phyloP scores from a whole-genome alignment of 2,797 vertebrate species.

The Momotus momota region DNA sequence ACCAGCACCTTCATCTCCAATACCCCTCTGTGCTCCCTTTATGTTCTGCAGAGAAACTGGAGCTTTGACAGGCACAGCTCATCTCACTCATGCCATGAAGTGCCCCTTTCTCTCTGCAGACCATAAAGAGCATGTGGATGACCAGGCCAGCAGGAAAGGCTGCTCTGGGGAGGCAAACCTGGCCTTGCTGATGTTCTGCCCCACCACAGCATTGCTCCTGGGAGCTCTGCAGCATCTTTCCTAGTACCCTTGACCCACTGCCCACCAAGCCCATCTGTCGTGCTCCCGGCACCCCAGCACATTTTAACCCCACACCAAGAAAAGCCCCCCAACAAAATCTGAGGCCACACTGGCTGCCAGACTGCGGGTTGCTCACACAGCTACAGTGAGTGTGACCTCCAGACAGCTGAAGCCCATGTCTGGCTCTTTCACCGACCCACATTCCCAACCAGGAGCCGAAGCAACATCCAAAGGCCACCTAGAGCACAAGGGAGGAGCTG shows the following conservation, averaged over 20 bases:
- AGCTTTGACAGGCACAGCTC: rapidly evolving
- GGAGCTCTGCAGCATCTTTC: background rate
- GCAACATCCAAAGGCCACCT: background rate
- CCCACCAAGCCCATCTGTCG: background rate
- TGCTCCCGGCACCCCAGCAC: background rate
- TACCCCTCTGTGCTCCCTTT: background rate
- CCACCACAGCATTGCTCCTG: background rate
- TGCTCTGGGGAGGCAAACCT: background rate
- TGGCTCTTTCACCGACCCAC: background rate
- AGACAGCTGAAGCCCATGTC: background rate
- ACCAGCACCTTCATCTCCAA: background rate
- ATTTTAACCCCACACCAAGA: background rate
- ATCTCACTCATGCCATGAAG: rapidly evolving
- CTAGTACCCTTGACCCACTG: background rate
- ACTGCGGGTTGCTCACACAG: background rate
- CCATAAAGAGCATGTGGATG: background rate
- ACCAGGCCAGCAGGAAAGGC: background rate
- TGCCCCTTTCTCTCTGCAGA: background rate
- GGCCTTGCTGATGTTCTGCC: background rate
- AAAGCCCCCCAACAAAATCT: background rate
- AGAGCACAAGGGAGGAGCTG: background rate
- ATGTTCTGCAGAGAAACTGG: background rate
- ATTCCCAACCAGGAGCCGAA: background rate
- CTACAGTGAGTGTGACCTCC: background rate
- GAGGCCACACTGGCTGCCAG: background rate